Conservation (phyloP, 1,140 invertebrate genomes). For the Neodiprion lecontei region DNA sequence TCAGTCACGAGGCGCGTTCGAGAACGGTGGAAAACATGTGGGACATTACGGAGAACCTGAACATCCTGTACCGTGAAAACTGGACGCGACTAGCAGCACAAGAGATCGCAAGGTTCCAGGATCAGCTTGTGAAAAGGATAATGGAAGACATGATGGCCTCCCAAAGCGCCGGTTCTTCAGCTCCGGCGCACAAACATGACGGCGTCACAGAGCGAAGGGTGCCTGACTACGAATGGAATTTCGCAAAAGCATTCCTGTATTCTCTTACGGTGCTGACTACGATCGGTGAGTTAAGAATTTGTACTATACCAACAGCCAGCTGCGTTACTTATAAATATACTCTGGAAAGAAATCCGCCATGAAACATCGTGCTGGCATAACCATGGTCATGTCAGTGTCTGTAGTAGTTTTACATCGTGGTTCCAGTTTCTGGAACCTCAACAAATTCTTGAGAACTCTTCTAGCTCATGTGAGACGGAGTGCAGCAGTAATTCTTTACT, state of each 20-base stretch:
- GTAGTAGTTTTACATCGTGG: too few relatives aligned
- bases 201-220: constrained; percentile 44
- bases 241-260: constrained; percentile 93
- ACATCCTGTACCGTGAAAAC: constrained; percentile 93
- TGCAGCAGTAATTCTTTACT: too few relatives aligned
- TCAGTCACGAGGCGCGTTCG: constrained; percentile 70
- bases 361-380: too few relatives aligned
- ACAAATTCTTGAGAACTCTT: too few relatives aligned
- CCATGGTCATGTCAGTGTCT: too few relatives aligned
- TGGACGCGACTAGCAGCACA: constrained; percentile 88
- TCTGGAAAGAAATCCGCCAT: too few relatives aligned
- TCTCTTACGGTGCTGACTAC: constrained; percentile 95
- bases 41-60: constrained; percentile 93
- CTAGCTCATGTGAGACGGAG: too few relatives aligned
- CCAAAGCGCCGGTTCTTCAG: constrained; percentile 54
- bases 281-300: constrained; percentile 81
- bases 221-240: constrained; percentile 83
- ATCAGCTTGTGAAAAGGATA: constrained; percentile 80
- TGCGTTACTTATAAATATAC: too few relatives aligned
- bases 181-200: constrained; percentile 38
- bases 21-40: constrained; percentile 89
- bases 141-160: constrained; percentile 70
- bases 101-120: constrained; percentile 89
- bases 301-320: too few relatives aligned
- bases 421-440: too few relatives aligned